phyloP scores from a whole-genome alignment of 1,140 invertebrate genomes.

The Drosophila orosa region DNA sequence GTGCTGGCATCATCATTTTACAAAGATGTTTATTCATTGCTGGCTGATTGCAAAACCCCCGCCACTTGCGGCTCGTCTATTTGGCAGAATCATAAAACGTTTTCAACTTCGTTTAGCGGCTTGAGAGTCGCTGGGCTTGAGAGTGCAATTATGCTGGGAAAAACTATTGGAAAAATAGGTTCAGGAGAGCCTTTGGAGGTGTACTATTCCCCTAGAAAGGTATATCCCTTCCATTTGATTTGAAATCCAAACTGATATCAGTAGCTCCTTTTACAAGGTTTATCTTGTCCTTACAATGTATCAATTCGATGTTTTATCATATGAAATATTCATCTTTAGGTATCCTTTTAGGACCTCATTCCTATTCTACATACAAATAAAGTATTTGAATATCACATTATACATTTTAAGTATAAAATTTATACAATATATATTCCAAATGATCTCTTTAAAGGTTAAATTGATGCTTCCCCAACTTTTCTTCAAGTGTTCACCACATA shows the following conservation, averaged over 20 bases:
- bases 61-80: conserved; percentile 22
- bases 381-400: neutral
- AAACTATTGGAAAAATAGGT: neutral
- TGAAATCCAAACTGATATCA: neutral
- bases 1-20: conserved; percentile 79
- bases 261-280: too few relatives aligned
- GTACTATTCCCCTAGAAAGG: too few relatives aligned
- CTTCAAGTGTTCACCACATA: neutral
- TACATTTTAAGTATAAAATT: neutral
- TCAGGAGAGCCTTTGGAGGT: neutral
- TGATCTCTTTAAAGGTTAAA: too few relatives aligned
- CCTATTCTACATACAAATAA: too few relatives aligned
- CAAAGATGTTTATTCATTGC: conserved; percentile 80
- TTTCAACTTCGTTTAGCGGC: conserved; percentile 59
- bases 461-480: neutral
- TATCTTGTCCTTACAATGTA: accelerated
- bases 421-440: accelerated
- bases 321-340: neutral
- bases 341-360: neutral
- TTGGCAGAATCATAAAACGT: conserved; percentile 58
- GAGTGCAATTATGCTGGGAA: conserved; percentile 17
- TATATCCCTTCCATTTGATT: neutral
- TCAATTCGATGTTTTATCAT: too few relatives aligned
- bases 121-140: neutral
- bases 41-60: conserved; percentile 43